These are phyloP conservation scores for Drosophila sproati DNA, from an alignment of 1,140 invertebrate species.

Conservation along the genomic window DNA sequence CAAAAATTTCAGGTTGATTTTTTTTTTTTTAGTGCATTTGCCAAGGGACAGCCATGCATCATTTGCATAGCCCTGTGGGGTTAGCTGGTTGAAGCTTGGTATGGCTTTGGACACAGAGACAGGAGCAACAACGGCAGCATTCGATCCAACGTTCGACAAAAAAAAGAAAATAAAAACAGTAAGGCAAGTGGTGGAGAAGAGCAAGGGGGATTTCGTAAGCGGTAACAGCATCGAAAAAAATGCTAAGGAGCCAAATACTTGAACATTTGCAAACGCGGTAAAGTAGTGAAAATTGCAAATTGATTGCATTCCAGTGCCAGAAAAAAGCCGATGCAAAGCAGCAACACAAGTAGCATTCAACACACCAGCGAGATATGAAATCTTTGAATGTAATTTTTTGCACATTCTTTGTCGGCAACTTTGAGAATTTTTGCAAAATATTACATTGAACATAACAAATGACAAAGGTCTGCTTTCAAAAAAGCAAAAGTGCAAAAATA, in stretches of 20 bases:
- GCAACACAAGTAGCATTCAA: constrained; percentile 40
- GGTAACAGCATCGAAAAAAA: constrained; percentile 61
- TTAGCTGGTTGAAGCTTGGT: constrained; percentile 28
- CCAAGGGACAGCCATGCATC: constrained; percentile 53
- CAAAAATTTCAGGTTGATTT: no score
- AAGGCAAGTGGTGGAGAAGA: constrained; percentile 46
- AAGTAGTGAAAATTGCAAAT: constrained; percentile 84
- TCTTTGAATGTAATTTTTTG: constrained; percentile 66
- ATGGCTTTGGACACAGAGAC: constrained; percentile 26
- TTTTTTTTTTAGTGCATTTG: background rate
- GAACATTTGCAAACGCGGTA: constrained; percentile 82
- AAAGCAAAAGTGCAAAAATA: constrained; percentile 48
- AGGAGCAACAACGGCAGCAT: constrained; percentile 44
- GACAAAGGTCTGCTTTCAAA: constrained; percentile 14
- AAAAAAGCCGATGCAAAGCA: constrained; percentile 21
- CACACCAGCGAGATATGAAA: constrained; percentile 43
- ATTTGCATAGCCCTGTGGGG: constrained; percentile 64
- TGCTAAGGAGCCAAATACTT: constrained; percentile 80
- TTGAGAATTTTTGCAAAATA: constrained; percentile 52
- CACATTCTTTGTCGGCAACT: constrained; percentile 66
- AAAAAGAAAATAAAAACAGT: constrained; percentile 44
- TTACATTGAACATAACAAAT: constrained; percentile 39
- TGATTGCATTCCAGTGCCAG: constrained; percentile 83
- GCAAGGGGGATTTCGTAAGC: constrained; percentile 33
- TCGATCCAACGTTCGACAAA: constrained; percentile 58